A percentile compares a stretch with the other conserved stretches of the same genome.
Evolutionary conservation across 2,113 vertebrate genomes (phyloP).

Genomic region (Prietella phreatophila): DNA sequence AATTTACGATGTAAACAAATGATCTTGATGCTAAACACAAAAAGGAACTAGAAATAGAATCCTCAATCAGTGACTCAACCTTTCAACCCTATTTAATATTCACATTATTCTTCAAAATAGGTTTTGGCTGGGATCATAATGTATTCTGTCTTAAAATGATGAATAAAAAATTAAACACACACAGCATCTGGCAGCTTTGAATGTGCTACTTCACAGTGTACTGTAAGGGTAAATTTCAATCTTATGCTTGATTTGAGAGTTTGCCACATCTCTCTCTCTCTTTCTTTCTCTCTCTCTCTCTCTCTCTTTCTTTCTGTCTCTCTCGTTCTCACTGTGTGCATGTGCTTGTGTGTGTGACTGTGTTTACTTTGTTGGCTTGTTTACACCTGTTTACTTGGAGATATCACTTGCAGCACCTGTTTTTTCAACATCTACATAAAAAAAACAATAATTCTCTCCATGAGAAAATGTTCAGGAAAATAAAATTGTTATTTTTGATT

Average conservation of each 20-base stretch:
- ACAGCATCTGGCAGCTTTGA: not conserved
- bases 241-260: conserved; percentile 1
- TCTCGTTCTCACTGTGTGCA: not conserved
- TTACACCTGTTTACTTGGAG: conserved; percentile 9
- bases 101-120: not conserved
- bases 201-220: not conserved
- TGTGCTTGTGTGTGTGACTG: not conserved
- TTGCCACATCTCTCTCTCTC: not conserved
- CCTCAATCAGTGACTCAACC: not conserved
- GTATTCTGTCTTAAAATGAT: not conserved
- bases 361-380: not conserved
- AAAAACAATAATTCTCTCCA: not conserved
- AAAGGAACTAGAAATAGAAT: not conserved
- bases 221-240: not conserved
- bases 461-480: not conserved
- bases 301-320: not conserved
- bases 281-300: not conserved
- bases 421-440: not conserved
- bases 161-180: not conserved
- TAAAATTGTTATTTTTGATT: not conserved
- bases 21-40: not conserved
- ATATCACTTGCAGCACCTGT: conserved; percentile 32
- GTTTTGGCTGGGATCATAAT: not conserved
- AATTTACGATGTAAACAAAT: not conserved
- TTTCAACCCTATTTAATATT: not conserved